Base-by-base conservation (phyloP, 2,797 vertebrate species). In the Ammospiza maritima region DNA sequence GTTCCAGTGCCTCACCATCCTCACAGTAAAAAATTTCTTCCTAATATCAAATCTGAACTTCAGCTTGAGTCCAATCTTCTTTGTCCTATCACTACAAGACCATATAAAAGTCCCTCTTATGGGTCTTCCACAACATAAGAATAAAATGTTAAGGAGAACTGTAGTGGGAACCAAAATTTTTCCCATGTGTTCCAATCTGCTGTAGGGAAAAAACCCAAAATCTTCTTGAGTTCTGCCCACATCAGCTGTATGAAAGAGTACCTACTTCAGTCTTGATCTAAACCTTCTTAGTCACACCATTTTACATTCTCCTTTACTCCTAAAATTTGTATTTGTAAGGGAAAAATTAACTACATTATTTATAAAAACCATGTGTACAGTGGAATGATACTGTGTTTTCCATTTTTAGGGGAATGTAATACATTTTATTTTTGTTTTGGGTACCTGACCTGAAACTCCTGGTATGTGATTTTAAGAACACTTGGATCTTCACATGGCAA, bases 171-270 rank as follows among this genome's bases (percentile, higher is more conserved):
- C 8, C 1, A 62, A 21, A 12, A 1, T 40, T 57, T 73, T 58
- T 51, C 5, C 9, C 14, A 5, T 1, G 0, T 50, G 3, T 64
- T 78, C 30, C 14, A 25, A 11, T 10, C 10, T 6, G 0, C 3
- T 57, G 3, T 8, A 51, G 18, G 11, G 32, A 45, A 60, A 50
- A 60, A 60, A 27, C 4, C 4, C 6, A 25, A 38, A 48, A 17
- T 51, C 23, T 71, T 48, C 19, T n/a, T 36, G 62, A 7, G 16
- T 66, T 89, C 29, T 65, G 6, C 26, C 17, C 10, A 16, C 2
- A 5, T 65, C 32, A n/a, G 2, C 13, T 69, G 5, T 4, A 5
- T 5, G 4, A 2, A 44, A 56, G 8, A 42, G 5, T 25, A 50
- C 2, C 4, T 51, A 9, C 9, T 67, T 82, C 17, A 32, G 15